Percentiles rank a stretch among this genome's conserved stretches.
Evolutionary conservation across 2,888 invertebrate species (phyloP).

Genomic region (Scaeva pyrastri): DNA sequence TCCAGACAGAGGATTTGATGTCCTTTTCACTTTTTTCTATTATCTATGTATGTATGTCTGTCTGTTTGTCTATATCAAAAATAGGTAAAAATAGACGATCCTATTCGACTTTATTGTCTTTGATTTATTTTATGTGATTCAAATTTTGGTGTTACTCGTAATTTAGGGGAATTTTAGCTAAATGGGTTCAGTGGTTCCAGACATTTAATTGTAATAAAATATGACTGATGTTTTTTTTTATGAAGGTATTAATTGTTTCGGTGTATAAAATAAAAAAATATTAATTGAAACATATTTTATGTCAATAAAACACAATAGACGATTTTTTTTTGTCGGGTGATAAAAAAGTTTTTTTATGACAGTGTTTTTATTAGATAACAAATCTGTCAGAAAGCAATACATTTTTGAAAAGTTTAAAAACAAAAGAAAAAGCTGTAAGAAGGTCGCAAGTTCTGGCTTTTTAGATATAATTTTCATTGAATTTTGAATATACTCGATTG

Average conservation of each 20-base stretch:
- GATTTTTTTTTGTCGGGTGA: no score
- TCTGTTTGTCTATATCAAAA: not conserved
- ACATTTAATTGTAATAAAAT: slow-evolving; percentile 16
- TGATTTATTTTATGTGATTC: not conserved
- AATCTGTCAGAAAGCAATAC: not conserved
- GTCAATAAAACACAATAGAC: no score
- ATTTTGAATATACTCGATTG: no score
- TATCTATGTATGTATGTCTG: no score
- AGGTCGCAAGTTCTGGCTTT: not conserved
- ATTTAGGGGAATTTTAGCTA: not conserved
- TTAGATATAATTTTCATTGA: no score
- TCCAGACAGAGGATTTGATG: slow-evolving; percentile 15
- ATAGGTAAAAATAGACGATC: not conserved
- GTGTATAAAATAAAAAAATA: not conserved
- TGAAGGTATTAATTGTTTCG: slow-evolving; percentile 25
- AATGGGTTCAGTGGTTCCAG: slow-evolving; percentile 14
- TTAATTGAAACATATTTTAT: no score
- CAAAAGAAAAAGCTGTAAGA: not conserved
- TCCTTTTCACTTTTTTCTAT: slow-evolving; percentile 1
- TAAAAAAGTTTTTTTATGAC: not conserved
- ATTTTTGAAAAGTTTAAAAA: not conserved
- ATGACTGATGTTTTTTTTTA: not conserved
- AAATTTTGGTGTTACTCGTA: not conserved
- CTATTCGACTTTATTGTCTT: slow-evolving; percentile 9
- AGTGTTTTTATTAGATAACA: no score